Evolutionary conservation across 2,113 vertebrate species (phyloP).

Genomic region (Tenrec ecaudatus): DNA sequence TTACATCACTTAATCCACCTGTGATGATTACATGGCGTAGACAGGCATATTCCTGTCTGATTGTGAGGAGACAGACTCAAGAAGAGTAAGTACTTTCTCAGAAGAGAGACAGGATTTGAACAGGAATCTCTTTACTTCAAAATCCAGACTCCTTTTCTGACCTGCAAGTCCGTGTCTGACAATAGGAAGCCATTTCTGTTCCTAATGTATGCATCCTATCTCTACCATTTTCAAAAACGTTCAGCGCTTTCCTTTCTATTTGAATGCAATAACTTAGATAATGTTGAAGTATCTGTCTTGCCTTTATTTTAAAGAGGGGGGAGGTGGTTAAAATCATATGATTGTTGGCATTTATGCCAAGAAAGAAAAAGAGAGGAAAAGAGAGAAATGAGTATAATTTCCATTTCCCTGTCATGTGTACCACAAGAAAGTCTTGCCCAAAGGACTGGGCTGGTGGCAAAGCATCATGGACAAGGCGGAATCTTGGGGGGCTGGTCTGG

Average conservation of each 20-base stretch:
- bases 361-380: background rate
- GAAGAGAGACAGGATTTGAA: background rate
- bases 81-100: background rate
- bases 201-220: too few relatives aligned
- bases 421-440: background rate
- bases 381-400: background rate
- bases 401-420: conserved; percentile 31
- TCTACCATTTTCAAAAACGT: background rate
- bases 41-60: background rate
- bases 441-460: background rate
- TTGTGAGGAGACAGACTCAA: background rate
- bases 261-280: background rate
- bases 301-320: background rate
- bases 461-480: background rate
- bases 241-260: background rate
- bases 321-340: background rate
- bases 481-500: background rate
- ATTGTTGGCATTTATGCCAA: conserved; percentile 25
- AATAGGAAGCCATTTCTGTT: background rate
- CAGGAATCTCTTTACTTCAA: background rate
- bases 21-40: background rate
- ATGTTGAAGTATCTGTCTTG: background rate
- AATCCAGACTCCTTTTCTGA: background rate
- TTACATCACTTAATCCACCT: background rate
- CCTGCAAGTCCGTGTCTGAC: background rate